Base-by-base conservation (phyloP, 2,888 invertebrate genomes). In the Caenorhabditis sulstoni region DNA sequence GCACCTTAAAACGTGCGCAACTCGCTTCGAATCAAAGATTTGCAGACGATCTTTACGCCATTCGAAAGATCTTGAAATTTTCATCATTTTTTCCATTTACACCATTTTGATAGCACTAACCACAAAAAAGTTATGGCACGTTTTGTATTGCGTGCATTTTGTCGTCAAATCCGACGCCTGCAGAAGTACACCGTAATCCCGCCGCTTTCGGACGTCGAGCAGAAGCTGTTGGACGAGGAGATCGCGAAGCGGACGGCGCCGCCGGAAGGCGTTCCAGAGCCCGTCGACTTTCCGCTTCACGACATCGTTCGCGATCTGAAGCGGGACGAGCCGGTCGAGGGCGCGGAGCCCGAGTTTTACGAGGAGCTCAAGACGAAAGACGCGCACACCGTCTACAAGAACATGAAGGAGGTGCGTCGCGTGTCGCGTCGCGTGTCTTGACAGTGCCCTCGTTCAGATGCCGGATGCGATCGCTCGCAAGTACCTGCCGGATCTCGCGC, bases 401-500 rank as follows among this genome's bases (percentile, higher is more conserved):
- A 81, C 20, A 80, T 83, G 82, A 87, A 86, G 57, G 57, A 80
- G 9, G 61, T 79, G n/a, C n/a, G 39, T 14, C n/a, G n/a, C n/a
- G n/a, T n/a, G n/a, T n/a, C n/a, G n/a, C n/a, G n/a, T n/a, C n/a
- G n/a, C n/a, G n/a, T n/a, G n/a, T n/a, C n/a, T n/a, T n/a, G 16
- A 35, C 12, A 18, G 12, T 29, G n/a, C n/a, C n/a, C n/a, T 29
- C 7, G 4, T 47, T 0, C 14, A 68, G 68, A 37, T 68, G 20
- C 86, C 87, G 9, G 84, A 87, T 41, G 53, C 77, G n/a, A 68
- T 86, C 35, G 84, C 73, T 16, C 67, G 67, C 22, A 76, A 71
- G 18, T 85, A 83, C 61, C 47, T 81, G 23, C 84, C 87, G 47
- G 87, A 87, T 44, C 64, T 87, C 66, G 79, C 75, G 11, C 82